A percentile compares a stretch with the other conserved stretches of the same genome.
phyloP scores from a whole-genome alignment of 2,888 invertebrate species.

The Catocala nupta region DNA sequence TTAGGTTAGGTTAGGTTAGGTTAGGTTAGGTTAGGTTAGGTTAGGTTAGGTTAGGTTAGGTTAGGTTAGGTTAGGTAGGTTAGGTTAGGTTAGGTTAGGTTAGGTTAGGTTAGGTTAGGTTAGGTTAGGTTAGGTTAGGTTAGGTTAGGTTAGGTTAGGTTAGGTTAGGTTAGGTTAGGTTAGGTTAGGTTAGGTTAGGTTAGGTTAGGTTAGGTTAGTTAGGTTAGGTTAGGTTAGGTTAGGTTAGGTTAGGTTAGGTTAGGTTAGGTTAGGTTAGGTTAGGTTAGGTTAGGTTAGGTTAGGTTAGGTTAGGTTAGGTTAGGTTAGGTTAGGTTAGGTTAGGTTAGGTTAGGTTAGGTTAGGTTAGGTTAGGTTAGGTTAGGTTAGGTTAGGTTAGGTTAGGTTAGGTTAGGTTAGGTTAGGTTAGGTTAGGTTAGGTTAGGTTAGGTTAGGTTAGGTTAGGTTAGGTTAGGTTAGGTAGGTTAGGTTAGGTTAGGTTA shows the following conservation, averaged over 20 bases:
- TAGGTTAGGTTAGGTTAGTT: conserved; percentile 36
- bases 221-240: conserved; percentile 37
- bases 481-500: conserved; percentile 28
- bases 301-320: conserved; percentile 24
- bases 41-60: conserved; percentile 26
- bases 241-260: conserved; percentile 40
- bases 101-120: conserved; percentile 38
- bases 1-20: conserved; percentile 23
- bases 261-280: conserved; percentile 39
- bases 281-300: conserved; percentile 41
- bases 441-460: conserved; percentile 42
- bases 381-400: conserved; percentile 38
- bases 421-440: conserved; percentile 39
- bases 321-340: conserved; percentile 37
- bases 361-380: conserved; percentile 32
- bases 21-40: conserved; percentile 23
- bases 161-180: conserved; percentile 45
- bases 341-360: conserved; percentile 33
- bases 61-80: conserved; percentile 25
- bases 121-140: conserved; percentile 43
- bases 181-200: conserved; percentile 46
- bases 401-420: conserved; percentile 46
- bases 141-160: conserved; percentile 51
- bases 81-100: conserved; percentile 43
- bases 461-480: conserved; percentile 31